Percentiles rank a stretch among this genome's conserved stretches.
phyloP scores from a whole-genome alignment of 1,140 invertebrate species.

The Kradibia gibbosae region DNA sequence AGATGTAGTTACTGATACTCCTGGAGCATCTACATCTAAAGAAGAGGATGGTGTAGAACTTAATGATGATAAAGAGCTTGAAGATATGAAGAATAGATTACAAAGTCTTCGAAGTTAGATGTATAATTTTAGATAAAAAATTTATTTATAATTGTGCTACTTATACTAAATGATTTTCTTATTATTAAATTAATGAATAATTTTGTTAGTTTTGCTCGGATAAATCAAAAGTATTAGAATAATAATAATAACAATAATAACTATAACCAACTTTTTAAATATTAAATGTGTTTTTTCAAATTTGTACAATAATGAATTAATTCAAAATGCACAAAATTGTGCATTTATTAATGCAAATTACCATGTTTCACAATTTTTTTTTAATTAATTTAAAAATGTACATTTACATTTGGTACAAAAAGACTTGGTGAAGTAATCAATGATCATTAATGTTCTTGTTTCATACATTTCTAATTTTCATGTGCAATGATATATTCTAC shows the following conservation, averaged over 20 bases:
- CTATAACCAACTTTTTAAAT: too few relatives aligned
- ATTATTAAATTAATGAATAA: not conserved
- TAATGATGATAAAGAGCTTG: constrained; percentile 85
- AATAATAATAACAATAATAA: too few relatives aligned
- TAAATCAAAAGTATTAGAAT: too few relatives aligned
- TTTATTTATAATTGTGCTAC: not conserved
- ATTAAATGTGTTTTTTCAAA: too few relatives aligned
- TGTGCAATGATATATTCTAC: constrained; percentile 25
- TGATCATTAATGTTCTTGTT: constrained; percentile 20
- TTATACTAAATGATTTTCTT: constrained; percentile 8
- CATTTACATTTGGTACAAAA: not conserved
- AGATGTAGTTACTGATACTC: constrained; percentile 79
- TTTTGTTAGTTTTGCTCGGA: constrained; percentile 17
- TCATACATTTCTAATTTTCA: constrained; percentile 23
- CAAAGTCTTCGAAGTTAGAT: constrained; percentile 86
- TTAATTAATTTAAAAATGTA: constrained; percentile 15
- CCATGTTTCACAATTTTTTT: not conserved
- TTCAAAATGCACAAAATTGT: not conserved
- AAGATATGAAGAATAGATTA: constrained; percentile 88
- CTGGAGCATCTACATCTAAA: constrained; percentile 74
- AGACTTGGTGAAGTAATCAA: constrained; percentile 22
- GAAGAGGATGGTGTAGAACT: constrained; percentile 75
- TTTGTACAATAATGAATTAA: too few relatives aligned
- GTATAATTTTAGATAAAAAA: not conserved
- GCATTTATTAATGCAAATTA: not conserved